Evolutionary conservation across 2,113 vertebrate species (phyloP).

Genomic region (Chionodraco myersi): DNA sequence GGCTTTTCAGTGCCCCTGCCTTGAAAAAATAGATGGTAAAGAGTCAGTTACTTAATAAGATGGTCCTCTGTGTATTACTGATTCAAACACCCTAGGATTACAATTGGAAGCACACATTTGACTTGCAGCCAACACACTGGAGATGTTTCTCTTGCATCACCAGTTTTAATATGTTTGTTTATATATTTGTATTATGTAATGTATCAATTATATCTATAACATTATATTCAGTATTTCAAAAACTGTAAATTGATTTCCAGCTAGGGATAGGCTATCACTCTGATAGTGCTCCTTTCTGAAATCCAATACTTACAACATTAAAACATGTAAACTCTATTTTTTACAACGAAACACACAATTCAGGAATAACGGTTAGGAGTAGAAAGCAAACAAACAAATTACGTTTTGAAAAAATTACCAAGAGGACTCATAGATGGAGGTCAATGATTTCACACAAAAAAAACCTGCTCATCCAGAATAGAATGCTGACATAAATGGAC

Average conservation of each 20-base stretch:
- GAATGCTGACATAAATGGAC: neutral
- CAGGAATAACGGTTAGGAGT: too few relatives aligned
- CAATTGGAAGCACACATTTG: slow-evolving; percentile 1
- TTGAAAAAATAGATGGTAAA: neutral
- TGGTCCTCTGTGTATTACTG: neutral
- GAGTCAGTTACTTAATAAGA: neutral
- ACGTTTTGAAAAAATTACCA: too few relatives aligned
- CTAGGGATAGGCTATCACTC: neutral
- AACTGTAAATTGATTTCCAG: neutral
- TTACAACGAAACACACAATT: too few relatives aligned
- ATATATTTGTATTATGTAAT: neutral
- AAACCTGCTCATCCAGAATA: neutral
- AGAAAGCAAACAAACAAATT: neutral
- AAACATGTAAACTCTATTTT: neutral
- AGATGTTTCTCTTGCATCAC: neutral
- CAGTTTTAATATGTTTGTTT: neutral
- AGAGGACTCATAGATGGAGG: neutral
- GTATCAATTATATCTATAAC: neutral
- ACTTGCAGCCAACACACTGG: neutral
- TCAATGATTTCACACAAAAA: slow-evolving; percentile 6
- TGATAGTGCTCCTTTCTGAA: neutral
- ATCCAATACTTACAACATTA: neutral
- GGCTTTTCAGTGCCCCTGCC: neutral
- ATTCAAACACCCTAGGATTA: neutral
- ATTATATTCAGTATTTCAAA: neutral